Evolutionary conservation across 1,140 invertebrate genomes (phyloP), one percentile per base, ranked within the genome.

Genomic region (Cheumatopsyche charites): DNA sequence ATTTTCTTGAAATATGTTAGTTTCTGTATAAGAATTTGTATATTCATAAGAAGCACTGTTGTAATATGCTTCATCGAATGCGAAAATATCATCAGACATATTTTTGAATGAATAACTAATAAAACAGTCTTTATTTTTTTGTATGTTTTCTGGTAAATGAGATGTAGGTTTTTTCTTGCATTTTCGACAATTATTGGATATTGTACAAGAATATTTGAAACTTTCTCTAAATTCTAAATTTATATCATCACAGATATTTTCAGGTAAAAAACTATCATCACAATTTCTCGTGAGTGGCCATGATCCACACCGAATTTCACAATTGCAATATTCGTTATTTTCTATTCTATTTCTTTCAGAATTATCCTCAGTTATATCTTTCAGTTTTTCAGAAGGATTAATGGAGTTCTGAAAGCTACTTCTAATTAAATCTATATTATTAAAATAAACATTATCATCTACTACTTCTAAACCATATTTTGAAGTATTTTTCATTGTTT

Each of bases 401-500:
- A 19, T 52, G 17, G 49, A 52, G 2, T 7, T 25, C 11, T 11
- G 9, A 25, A 58, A 58, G 9, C 21, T 58, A 47, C 55, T 47
- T 13, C 47, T 23, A 55, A 47, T 55, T 36, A 47, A 36, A 68
- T 41, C 17, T 36, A 47, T 52, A 42, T 45, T 69, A 55, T 36
- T 68, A 25, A 62, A 71, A 62, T 62, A 74, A 41, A 74, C 62
- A 1, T 41, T 11, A 29, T 41, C 15, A 42, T 43, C 29, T 4
- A 62, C 21, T 0, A 19, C 29, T 5, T 62, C 11, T 12, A 26
- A 26, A 52, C 4, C 55, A 19, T 25, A 25, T 5, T 19, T 58
- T 25, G 15, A 11, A 21, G 17, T 19, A 55, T 12, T 21, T 36
- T 36, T 36, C 29, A 36, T 4, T 19, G 1, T 4, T 5, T 23